phyloP scores from a whole-genome alignment of 2,113 vertebrate genomes.

The Climacteris rufus region DNA sequence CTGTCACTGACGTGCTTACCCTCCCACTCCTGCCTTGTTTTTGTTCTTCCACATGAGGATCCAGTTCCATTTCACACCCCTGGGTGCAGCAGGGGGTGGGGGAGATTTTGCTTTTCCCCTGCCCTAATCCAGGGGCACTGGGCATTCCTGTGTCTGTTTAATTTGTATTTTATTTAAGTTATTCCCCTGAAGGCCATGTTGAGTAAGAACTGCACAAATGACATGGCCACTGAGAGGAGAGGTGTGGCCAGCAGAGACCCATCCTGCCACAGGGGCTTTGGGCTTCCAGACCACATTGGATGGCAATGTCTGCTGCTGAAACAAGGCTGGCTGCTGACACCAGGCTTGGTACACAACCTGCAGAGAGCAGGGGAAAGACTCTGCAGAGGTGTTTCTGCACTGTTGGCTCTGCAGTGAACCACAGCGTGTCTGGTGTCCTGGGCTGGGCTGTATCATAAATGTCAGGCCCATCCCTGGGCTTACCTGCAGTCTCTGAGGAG shows the following conservation, averaged over 20 bases:
- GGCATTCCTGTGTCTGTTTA: neutral
- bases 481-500: accelerated
- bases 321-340: neutral
- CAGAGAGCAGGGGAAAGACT: neutral
- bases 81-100: accelerated
- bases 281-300: neutral
- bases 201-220: neutral
- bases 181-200: neutral
- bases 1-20: neutral
- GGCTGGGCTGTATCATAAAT: neutral
- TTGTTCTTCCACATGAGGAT: neutral
- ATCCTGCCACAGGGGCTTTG: neutral
- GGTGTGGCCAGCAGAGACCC: neutral
- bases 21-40: neutral
- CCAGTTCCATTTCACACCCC: neutral
- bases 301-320: neutral
- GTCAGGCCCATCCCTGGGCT: neutral
- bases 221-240: neutral
- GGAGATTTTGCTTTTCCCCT: neutral
- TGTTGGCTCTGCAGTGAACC: neutral
- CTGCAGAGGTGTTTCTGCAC: neutral
- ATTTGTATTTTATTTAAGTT: neutral
- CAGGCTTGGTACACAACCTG: neutral
- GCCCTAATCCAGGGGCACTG: neutral
- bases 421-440: neutral